Evolutionary conservation across 2,888 invertebrate genomes (phyloP), one percentile per base, ranked within the genome.

Genomic region (Oscheius sp.): DNA sequence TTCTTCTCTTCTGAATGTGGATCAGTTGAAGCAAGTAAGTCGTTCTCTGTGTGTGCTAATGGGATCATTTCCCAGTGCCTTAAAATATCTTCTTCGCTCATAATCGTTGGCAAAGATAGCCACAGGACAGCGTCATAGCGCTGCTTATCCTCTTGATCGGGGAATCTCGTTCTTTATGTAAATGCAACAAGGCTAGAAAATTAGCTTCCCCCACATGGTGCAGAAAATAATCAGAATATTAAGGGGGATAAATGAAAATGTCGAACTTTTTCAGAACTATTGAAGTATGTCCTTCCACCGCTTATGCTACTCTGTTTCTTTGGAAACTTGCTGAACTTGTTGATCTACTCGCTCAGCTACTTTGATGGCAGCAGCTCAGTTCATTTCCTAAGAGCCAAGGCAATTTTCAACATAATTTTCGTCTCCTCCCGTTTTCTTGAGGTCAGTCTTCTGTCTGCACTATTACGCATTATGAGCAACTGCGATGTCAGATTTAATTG

Each of bases 281-380:
- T 78, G 17, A 76, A 73, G 46, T 83, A 73, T 52, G 74, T 72
- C 0, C 71, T 84, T 0, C 84, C 84, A 8, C 65, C 80, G 0
- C 71, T 84, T 31, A 81, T 79, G 75, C 46, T 82, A 12, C 65
- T 84, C 17, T 83, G 83, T 65, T 71, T 83, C 23, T 63, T 81
- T 17, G 84, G 84, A 31, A 84, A 84, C 66, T 69, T 80, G 65
- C 69, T 84, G 48, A 84, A 82, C 23, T 69, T 84, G n/a, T 69
- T 84, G 52, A 82, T 84, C 71, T 84, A 84, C 69, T 74, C 75
- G 25, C 74, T 84, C 23, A 79, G 83, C 8, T 84, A 84, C 66
- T 84, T 84, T 55, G 80, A 83, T 48, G 84, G 84, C 6, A 75
- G 75, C 45, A 78, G 76, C 33, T 79, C 82, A 0, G 83, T 84